Evolutionary conservation across 2,113 vertebrate species (phyloP), one percentile per base, ranked within the genome.

Genomic region (Labrus mixtus): DNA sequence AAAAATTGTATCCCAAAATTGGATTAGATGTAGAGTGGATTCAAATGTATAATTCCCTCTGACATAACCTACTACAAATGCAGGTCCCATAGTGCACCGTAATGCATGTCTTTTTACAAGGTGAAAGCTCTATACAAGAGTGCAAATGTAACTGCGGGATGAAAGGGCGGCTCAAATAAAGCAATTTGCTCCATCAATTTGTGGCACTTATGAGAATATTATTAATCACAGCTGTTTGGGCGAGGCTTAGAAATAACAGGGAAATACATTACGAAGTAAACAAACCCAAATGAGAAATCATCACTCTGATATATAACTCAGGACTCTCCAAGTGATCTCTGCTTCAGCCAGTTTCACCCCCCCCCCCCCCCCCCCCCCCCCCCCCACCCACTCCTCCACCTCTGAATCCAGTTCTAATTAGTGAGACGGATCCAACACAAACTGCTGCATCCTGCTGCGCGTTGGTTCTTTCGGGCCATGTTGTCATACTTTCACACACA

Each of bases 341-440:
- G 76, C 78, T 81, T 70, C 23, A 74, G 54, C 69, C 81, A 83
- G 68, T 89, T 86, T 77, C 59, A 74, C 69, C 68, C 66, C n/a
- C n/a, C n/a, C n/a, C n/a, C n/a, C n/a, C n/a, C n/a, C n/a, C n/a
- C n/a, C n/a, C 69, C 80, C 66, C 68, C 64, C 72, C 81, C 78
- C 48, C 66, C 73, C 76, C 70, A n/a, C n/a, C 69, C 80, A 68
- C 68, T 67, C 72, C 81, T 80, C 48, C 66, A 75, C 76, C 70
- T 85, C 77, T 63, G 65, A 43, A 48, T 45, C 75, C 84, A 87
- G 82, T 86, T 74, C 60, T 73, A 87, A 91, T 84, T 79, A 87
- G 59, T 68, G 77, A 76, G 72, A 74, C 84, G 88, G 85, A 89
- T 90, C 84, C 85, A 69, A 56, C 11, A 56, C 63, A 76, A 84